Percentiles rank a stretch among this genome's conserved stretches.
Evolutionary conservation across 2,113 vertebrate species (phyloP).

Genomic region (Microcebus jonahi): DNA sequence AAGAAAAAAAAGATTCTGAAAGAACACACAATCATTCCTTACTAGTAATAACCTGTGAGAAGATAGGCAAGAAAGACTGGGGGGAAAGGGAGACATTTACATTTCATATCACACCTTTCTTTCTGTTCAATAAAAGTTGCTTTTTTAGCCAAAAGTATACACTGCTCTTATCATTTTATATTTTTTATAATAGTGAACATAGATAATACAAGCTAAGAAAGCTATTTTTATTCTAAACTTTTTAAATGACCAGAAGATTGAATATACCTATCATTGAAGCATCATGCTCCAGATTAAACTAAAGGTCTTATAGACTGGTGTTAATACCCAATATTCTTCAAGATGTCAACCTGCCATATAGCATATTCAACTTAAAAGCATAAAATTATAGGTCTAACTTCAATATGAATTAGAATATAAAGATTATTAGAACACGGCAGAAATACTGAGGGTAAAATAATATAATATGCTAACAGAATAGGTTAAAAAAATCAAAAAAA

Average conservation of each 20-base stretch:
- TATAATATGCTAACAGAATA: not conserved
- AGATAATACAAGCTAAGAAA: not conserved
- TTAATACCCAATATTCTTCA: not conserved
- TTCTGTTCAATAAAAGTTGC: not conserved
- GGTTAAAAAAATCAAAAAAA: not conserved
- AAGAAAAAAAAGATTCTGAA: not conserved
- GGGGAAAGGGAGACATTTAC: not conserved
- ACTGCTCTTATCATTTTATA: not conserved
- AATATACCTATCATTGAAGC: not conserved
- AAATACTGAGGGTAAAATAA: conserved; percentile 29
- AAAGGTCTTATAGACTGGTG: not conserved
- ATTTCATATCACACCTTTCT: not conserved
- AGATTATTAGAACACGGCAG: not conserved
- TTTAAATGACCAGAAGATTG: not conserved
- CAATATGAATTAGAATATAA: not conserved
- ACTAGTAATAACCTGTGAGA: not conserved
- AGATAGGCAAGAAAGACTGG: not conserved
- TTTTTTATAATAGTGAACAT: not conserved
- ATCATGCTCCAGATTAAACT: not conserved
- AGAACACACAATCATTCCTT: not conserved
- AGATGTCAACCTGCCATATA: not conserved
- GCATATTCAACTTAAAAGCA: not conserved
- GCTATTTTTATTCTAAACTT: not conserved
- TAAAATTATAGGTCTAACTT: not conserved
- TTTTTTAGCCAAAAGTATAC: not conserved